Evolutionary conservation across 1,140 invertebrate species (phyloP).

Genomic region (Oryctes rhinoceros): DNA sequence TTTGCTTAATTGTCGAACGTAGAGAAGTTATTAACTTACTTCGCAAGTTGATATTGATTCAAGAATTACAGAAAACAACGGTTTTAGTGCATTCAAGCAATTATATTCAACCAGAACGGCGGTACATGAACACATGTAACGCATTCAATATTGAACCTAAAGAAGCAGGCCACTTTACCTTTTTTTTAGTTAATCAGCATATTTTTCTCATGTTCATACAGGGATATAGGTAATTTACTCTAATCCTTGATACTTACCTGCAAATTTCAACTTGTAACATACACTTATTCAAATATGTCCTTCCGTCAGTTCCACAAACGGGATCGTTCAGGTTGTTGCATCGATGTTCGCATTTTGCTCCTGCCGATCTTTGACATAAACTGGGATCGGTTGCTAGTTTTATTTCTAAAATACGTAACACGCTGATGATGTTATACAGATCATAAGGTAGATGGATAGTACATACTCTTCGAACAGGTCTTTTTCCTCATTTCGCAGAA

Average conservation of each 20-base stretch:
- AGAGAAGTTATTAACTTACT: no score
- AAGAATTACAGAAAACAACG: no score
- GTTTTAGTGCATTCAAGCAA: no score
- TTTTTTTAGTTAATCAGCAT: no score
- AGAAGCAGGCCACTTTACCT: no score
- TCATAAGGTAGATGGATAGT: background rate
- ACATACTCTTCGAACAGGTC: conserved; percentile 85
- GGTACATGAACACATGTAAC: no score
- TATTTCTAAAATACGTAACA: conserved; percentile 49
- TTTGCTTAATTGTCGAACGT: no score
- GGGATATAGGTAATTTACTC: background rate
- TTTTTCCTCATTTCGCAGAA: conserved; percentile 92
- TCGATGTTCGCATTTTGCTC: conserved; percentile 79
- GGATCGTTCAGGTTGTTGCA: conserved; percentile 84
- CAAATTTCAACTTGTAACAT: conserved; percentile 88
- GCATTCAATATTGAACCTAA: no score
- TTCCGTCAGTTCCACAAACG: conserved; percentile 89
- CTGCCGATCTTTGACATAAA: conserved; percentile 73
- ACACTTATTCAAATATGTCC: conserved; percentile 90
- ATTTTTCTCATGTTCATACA: no score
- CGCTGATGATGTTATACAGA: background rate
- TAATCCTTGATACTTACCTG: conserved; percentile 62
- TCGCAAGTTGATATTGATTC: no score
- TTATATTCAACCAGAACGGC: no score
- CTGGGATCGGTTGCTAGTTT: conserved; percentile 55